These are phyloP conservation scores for Ochlodes sylvanus DNA, from an alignment of 2,888 invertebrate genomes.

Conservation along the genomic window DNA sequence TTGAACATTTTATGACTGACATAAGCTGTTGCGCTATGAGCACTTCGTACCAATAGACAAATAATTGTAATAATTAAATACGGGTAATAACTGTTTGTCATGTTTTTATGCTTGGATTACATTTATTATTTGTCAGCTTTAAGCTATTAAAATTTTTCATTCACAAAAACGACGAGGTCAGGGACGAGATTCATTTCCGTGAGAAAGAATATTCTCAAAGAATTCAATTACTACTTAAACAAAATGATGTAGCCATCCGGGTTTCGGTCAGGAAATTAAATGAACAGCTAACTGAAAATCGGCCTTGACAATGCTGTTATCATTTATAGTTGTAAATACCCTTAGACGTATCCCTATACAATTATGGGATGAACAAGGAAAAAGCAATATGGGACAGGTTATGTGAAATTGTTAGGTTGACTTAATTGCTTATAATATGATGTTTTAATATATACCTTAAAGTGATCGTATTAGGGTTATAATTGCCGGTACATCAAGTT, in stretches of 20 bases:
- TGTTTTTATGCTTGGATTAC: not conserved
- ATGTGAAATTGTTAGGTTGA: conserved; percentile 61
- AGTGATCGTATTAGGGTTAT: conserved; percentile 58
- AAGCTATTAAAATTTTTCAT: conserved; percentile 51
- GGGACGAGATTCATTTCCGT: conserved; percentile 73
- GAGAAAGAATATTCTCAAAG: conserved; percentile 74
- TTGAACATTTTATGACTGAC: no score
- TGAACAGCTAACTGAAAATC: conserved; percentile 72
- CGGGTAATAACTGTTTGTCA: not conserved
- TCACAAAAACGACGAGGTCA: conserved; percentile 58
- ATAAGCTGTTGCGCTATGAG: not conserved
- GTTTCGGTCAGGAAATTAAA: conserved; percentile 81
- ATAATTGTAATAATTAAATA: not conserved
- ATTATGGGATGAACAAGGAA: conserved; percentile 68
- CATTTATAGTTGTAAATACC: conserved; percentile 74
- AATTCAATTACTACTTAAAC: conserved; percentile 81
- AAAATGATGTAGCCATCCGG: conserved; percentile 76
- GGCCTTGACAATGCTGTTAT: conserved; percentile 70
- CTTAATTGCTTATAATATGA: conserved; percentile 59
- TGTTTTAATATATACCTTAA: conserved; percentile 66
- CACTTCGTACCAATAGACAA: not conserved
- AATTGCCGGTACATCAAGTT: conserved; percentile 55
- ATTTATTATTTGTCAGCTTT: conserved; percentile 43
- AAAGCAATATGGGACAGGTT: conserved; percentile 67
- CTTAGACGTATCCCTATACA: conserved; percentile 47